A percentile compares a stretch with the other conserved stretches of the same genome.
Evolutionary conservation across 2,888 invertebrate species (phyloP).

Genomic region (Agapostemon virescens): DNA sequence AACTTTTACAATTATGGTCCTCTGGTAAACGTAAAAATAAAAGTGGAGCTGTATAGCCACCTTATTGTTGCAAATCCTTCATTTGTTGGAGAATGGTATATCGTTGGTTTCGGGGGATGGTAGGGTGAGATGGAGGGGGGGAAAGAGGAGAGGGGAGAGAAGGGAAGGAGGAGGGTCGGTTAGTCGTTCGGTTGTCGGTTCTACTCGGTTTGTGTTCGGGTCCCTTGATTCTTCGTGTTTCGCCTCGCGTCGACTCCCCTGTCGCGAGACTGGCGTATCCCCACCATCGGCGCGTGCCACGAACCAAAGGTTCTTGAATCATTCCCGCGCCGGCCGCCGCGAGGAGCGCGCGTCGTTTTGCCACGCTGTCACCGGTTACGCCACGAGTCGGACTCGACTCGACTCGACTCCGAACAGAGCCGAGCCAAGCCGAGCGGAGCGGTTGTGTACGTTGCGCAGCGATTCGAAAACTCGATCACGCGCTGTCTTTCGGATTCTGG

Average conservation of each 20-base stretch:
- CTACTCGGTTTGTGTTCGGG: not conserved
- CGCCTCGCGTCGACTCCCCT: constrained; percentile 29
- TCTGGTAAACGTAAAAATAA: not conserved
- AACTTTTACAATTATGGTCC: too few species aligned
- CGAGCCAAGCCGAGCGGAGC: constrained; percentile 35
- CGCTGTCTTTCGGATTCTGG: constrained; percentile 31
- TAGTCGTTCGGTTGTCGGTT: not conserved
- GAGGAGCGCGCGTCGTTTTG: constrained; percentile 72
- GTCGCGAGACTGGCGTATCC: constrained; percentile 34
- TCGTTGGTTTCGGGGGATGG: constrained; percentile 2
- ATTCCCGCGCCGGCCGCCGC: constrained; percentile 77
- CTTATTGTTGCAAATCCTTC: not conserved
- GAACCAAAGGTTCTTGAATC: constrained; percentile 70
- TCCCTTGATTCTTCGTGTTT: constrained; percentile 4
- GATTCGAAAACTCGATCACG: constrained; percentile 19
- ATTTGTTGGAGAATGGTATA: constrained; percentile 1
- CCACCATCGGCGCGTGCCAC: constrained; percentile 57
- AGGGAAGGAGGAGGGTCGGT: too few species aligned
- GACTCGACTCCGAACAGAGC: constrained; percentile 3
- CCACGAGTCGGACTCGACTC: constrained; percentile 61
- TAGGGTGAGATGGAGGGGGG: too few species aligned
- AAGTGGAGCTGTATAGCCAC: not conserved
- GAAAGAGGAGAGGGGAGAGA: too few species aligned
- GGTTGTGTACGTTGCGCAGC: constrained; percentile 14
- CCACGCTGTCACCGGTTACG: constrained; percentile 64